Base-by-base conservation (phyloP, 37 sponge, comb jelly and placozoan genomes). In the Chondrosia reniformis region DNA sequence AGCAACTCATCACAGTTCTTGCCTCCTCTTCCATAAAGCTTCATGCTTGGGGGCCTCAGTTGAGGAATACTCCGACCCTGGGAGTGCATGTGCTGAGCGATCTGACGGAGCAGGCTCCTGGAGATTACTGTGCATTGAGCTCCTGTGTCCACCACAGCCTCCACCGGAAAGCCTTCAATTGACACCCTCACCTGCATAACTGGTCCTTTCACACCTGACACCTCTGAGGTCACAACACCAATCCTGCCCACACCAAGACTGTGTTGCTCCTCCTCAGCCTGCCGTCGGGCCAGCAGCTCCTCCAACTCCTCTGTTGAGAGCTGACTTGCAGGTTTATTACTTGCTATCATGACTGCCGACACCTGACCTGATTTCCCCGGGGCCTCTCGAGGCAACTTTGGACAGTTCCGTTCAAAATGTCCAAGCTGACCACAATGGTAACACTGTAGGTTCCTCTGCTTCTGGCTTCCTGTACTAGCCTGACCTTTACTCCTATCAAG, bases 131-230 rank as follows among this genome's bases (percentile, higher is more conserved):
- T 69, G 41, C 40, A 34, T 44, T 69, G 72, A 9, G 72, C 72
- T 69, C 43, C 72, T 21, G 72, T 69, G 72, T 69, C 72, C 15
- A 69, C 72, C 22, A 69, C 43, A 17, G 72, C 72, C 72, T 69
- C 72, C 44, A 69, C 72, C 1, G 43, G 43, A 39, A 69, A 69
- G 72, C 72, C 72, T 69, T 69, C 72, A 39, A 69, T 69, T 44
- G 38, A 41, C 6, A 69, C 40, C 8, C 19, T 22, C 22, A 56
- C 42, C 32, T 33, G 59, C 41, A 83, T 40, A 28, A 59, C 22
- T 30, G 17, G 6, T 19, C 61, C 61, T 30, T 25, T 6, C 6
- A 59, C 17, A 7, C 28, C 61, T 25, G 61, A 59, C 28, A 13
- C 17, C 6, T 6, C 28, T 7, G 61, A 5, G 30, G 7, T 30